Percentiles rank a stretch among this genome's conserved stretches.
Conservation (phyloP, 2,888 invertebrate genomes). For the Oscheius sp. region DNA sequence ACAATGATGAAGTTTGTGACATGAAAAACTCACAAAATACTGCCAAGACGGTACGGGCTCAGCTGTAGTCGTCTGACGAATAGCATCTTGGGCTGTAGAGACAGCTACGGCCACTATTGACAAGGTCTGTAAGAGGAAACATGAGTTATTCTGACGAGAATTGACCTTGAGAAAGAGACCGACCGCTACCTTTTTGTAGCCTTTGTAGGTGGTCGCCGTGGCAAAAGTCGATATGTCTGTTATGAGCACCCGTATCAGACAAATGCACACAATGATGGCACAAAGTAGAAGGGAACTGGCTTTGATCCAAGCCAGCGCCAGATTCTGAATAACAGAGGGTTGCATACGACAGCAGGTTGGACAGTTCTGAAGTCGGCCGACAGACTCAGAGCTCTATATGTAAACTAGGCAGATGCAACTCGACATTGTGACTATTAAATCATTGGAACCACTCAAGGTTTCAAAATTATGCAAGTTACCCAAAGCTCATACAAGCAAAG, state of each 20-base stretch:
- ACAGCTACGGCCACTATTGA: conserved; percentile 4
- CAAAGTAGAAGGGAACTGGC: conserved; percentile 3
- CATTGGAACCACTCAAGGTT: no score
- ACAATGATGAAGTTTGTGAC: not conserved
- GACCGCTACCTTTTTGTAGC: conserved; percentile 11
- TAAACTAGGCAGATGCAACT: no score
- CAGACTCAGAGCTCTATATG: no score
- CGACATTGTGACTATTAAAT: no score
- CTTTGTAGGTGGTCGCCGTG: conserved; percentile 16
- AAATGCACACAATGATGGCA: not conserved
- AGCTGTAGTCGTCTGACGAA: conserved; percentile 14
- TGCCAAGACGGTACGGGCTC: not conserved
- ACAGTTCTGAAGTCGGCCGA: no score
- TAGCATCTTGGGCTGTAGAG: conserved; percentile 14
- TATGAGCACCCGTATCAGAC: conserved; percentile 9
- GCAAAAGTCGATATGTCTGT: not conserved
- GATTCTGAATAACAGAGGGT: not conserved
- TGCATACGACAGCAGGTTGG: no score
- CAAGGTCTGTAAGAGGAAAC: not conserved
- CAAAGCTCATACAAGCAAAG: no score
- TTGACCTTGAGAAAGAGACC: not conserved
- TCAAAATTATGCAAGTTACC: no score
- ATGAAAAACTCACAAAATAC: conserved; percentile 8
- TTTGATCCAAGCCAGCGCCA: conserved; percentile 10
- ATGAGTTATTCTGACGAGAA: not conserved